Evolutionary conservation across 1,140 invertebrate genomes (phyloP).

Genomic region (Acyrthosiphon pisum): DNA sequence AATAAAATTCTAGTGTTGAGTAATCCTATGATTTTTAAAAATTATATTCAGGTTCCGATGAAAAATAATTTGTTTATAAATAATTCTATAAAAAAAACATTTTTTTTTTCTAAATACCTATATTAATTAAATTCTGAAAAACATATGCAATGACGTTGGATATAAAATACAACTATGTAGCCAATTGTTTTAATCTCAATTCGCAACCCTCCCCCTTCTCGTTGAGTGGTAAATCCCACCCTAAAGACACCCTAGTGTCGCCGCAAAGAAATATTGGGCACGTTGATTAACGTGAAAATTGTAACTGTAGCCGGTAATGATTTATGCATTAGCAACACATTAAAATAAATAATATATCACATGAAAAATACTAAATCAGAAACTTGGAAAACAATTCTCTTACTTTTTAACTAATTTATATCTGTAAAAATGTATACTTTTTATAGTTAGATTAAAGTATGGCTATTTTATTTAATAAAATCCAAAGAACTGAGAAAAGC

Average conservation of each 20-base stretch:
- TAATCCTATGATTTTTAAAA: neutral
- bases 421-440: neutral
- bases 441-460: too few species aligned
- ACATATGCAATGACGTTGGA: neutral
- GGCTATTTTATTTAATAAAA: neutral
- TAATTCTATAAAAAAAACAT: neutral
- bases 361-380: neutral
- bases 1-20: neutral
- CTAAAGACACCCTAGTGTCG: neutral
- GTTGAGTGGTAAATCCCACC: neutral
- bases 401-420: neutral
- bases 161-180: neutral
- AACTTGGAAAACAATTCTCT: neutral
- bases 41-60: neutral
- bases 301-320: neutral
- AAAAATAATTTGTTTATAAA: neutral
- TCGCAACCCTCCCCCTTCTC: accelerated
- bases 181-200: neutral
- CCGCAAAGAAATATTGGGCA: neutral
- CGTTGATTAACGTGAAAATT: neutral
- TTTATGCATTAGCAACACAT: neutral
- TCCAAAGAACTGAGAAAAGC: neutral
- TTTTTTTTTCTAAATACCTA: neutral
- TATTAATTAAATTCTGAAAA: neutral
- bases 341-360: neutral